Evolutionary conservation across 2,113 vertebrate species (phyloP).

Genomic region (Chunga burmeisteri): DNA sequence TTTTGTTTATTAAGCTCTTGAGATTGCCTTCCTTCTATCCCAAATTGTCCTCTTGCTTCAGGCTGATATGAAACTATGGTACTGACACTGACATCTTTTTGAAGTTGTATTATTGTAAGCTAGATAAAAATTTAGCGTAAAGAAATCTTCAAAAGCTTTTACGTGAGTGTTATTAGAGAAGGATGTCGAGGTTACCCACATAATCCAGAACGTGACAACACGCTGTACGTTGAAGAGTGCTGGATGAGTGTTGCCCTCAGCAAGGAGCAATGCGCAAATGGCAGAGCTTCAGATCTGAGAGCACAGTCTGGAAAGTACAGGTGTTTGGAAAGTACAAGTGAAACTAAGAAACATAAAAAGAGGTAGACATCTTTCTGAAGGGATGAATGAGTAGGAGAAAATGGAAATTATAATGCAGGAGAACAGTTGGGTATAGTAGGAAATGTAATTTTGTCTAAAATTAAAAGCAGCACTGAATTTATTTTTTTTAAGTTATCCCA

Average conservation of each 20-base stretch:
- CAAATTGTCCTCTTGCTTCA: background rate
- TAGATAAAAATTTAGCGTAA: background rate
- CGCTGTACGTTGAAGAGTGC: fast-evolving
- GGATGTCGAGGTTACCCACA: background rate
- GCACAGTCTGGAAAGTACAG: background rate
- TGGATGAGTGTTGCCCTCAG: background rate
- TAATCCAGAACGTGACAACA: background rate
- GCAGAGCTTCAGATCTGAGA: background rate
- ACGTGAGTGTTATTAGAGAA: background rate
- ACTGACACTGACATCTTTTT: background rate
- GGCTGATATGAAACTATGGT: background rate
- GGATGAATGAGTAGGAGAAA: background rate
- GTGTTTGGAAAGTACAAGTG: background rate
- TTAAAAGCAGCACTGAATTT: background rate
- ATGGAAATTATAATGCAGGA: background rate
- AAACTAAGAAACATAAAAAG: background rate
- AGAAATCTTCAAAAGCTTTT: background rate
- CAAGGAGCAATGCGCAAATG: background rate
- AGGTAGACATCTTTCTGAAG: background rate
- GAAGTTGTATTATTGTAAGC: background rate
- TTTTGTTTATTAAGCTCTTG: background rate
- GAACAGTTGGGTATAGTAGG: background rate
- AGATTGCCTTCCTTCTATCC: background rate
- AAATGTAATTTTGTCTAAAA: background rate
- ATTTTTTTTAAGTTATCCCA: background rate